Evolutionary conservation across 37 sponge, comb jelly and placozoan genomes (phyloP).

Genomic region (Ianthella basta): DNA sequence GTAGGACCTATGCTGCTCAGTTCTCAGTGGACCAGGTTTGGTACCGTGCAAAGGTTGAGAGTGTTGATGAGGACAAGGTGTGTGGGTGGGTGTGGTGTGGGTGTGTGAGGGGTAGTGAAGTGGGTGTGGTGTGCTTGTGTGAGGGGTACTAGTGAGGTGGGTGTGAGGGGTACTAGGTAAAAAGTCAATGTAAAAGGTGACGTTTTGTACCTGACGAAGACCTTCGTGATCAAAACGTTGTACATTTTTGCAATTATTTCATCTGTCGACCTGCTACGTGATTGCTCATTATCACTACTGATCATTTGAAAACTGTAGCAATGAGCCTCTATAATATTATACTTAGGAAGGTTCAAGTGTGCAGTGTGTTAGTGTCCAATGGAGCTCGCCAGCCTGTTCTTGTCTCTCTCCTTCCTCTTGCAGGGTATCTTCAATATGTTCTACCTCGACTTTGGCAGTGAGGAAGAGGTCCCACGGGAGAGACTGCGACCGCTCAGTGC

Average conservation of each 20-base stretch:
- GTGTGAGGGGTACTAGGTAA: not conserved
- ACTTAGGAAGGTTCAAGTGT: not conserved
- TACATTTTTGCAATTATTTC: too few relatives aligned
- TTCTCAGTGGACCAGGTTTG: not conserved
- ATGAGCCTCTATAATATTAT: not conserved
- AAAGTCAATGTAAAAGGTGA: too few relatives aligned
- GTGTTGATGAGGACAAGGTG: not conserved
- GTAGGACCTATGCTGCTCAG: not conserved
- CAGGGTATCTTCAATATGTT: not conserved
- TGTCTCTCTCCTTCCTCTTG: not conserved
- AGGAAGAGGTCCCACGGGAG: not conserved
- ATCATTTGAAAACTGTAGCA: too few relatives aligned
- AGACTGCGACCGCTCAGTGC: not conserved
- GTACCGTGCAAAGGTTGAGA: not conserved
- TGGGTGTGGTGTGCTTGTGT: not conserved
- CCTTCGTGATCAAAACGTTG: too few relatives aligned
- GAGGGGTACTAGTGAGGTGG: not conserved
- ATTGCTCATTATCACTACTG: too few relatives aligned
- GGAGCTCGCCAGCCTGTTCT: too few relatives aligned
- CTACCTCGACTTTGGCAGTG: conserved; percentile 15
- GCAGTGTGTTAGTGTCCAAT: not conserved
- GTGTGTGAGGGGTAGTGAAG: not conserved
- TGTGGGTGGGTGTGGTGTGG: not conserved
- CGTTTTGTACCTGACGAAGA: too few relatives aligned
- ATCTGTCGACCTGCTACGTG: too few relatives aligned